phyloP scores from a whole-genome alignment of 2,888 invertebrate genomes.

The Drosophila kanekoi region DNA sequence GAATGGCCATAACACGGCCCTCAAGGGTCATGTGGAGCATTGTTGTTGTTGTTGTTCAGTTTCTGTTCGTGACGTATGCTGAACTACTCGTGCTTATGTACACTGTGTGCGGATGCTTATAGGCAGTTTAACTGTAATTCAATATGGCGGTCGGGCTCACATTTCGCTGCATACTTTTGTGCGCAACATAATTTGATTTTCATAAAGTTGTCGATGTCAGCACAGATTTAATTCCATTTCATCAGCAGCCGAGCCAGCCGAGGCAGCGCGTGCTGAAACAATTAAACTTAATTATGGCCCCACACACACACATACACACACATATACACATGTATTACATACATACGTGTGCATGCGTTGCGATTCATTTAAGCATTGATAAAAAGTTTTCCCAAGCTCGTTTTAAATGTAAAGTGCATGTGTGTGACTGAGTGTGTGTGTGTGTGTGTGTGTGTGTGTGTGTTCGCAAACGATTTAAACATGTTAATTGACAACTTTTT shows the following conservation, averaged over 20 bases:
- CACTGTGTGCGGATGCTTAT: constrained; percentile 48
- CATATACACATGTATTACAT: constrained; percentile 2
- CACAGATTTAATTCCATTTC: constrained; percentile 77
- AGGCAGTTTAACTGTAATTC: constrained; percentile 77
- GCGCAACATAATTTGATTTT: constrained; percentile 70
- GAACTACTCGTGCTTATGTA: constrained; percentile 47
- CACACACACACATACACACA: constrained; percentile 21
- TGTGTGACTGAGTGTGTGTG: background rate
- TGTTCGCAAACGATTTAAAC: constrained; percentile 54
- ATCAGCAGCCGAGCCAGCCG: constrained; percentile 27
- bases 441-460: background rate
- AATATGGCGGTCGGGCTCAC: constrained; percentile 58
- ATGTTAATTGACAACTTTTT: constrained; percentile 76
- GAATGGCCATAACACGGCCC: too few species aligned
- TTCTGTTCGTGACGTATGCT: constrained; percentile 45
- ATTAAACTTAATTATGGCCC: constrained; percentile 80
- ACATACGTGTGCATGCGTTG: constrained; percentile 19
- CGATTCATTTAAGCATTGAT: constrained; percentile 61
- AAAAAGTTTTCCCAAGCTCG: constrained; percentile 58
- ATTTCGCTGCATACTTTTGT: constrained; percentile 68
- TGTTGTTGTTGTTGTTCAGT: constrained; percentile 34
- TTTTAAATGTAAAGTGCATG: constrained; percentile 40
- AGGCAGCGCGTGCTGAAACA: constrained; percentile 63
- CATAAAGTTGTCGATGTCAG: constrained; percentile 79
- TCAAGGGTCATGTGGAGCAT: background rate